Percentiles rank a stretch among this genome's conserved stretches.
These are phyloP conservation scores for Chrysotoxum bicinctum DNA, from an alignment of 2,888 invertebrate species.

Conservation along the genomic window DNA sequence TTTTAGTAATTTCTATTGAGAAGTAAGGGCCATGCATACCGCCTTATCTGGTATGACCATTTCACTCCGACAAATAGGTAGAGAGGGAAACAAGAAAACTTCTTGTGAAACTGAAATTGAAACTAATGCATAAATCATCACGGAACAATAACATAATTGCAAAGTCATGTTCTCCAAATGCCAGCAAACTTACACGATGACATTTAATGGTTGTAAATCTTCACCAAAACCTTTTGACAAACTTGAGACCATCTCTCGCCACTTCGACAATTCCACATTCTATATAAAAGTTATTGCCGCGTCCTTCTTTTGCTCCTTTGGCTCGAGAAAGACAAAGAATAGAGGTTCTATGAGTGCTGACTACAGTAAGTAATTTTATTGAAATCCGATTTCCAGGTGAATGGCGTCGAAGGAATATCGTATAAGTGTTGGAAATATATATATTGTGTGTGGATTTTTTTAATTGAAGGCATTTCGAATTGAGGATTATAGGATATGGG, in stretches of 20 bases:
- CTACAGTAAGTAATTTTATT: conserved; percentile 56
- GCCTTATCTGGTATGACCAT: conserved; percentile 55
- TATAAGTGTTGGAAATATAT: background rate
- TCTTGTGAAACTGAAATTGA: conserved; percentile 64
- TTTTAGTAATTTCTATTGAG: conserved; percentile 14
- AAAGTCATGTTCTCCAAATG: conserved; percentile 69
- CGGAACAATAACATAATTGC: conserved; percentile 71
- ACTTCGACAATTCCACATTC: conserved; percentile 55
- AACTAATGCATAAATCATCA: conserved; percentile 72
- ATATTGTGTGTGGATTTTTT: background rate
- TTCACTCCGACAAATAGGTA: background rate
- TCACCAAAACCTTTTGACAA: conserved; percentile 67
- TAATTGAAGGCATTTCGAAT: conserved; percentile 9
- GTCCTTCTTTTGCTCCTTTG: conserved; percentile 17
- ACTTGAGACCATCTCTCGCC: conserved; percentile 62
- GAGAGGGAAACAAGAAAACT: conserved; percentile 39
- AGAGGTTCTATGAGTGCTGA: conserved; percentile 27
- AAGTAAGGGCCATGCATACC: background rate
- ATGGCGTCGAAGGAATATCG: conserved; percentile 59
- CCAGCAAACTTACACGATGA: conserved; percentile 69
- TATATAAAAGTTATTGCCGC: conserved; percentile 26
- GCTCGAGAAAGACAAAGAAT: conserved; percentile 22
- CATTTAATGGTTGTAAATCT: conserved; percentile 72
- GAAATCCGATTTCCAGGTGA: conserved; percentile 62
- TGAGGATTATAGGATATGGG: background rate